Evolutionary conservation across 2,113 vertebrate genomes (phyloP).

Genomic region (Crotophaga sulcirostris): DNA sequence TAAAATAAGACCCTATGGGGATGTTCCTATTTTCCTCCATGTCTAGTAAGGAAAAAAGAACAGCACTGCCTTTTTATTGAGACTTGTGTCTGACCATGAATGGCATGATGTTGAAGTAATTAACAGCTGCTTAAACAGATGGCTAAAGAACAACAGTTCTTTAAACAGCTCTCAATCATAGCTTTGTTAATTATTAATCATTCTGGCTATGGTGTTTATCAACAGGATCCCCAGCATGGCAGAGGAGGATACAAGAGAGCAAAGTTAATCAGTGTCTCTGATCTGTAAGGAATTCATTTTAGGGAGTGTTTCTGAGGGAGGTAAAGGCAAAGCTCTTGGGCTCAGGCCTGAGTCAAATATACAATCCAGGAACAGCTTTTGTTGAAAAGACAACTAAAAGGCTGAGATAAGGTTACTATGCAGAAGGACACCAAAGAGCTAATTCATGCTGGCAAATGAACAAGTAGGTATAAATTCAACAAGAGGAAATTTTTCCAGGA

Average conservation of each 20-base stretch:
- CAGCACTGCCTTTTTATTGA: background rate
- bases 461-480: background rate
- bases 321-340: background rate
- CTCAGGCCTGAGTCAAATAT: background rate
- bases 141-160: background rate
- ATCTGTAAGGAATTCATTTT: background rate
- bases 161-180: background rate
- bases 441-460: background rate
- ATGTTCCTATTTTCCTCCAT: background rate
- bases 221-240: background rate
- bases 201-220: background rate
- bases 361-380: background rate
- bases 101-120: background rate
- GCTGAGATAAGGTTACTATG: background rate
- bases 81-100: background rate
- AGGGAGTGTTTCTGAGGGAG: background rate
- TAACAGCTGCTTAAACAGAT: background rate
- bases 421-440: background rate
- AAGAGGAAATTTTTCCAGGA: background rate
- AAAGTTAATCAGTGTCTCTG: background rate
- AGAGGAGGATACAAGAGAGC: background rate
- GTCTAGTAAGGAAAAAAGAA: background rate
- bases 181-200: background rate
- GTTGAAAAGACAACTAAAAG: background rate
- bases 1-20: background rate